Evolutionary conservation across 2,888 invertebrate species (phyloP), one percentile per base, ranked within the genome.

Genomic region (Parasteatoda lunata): DNA sequence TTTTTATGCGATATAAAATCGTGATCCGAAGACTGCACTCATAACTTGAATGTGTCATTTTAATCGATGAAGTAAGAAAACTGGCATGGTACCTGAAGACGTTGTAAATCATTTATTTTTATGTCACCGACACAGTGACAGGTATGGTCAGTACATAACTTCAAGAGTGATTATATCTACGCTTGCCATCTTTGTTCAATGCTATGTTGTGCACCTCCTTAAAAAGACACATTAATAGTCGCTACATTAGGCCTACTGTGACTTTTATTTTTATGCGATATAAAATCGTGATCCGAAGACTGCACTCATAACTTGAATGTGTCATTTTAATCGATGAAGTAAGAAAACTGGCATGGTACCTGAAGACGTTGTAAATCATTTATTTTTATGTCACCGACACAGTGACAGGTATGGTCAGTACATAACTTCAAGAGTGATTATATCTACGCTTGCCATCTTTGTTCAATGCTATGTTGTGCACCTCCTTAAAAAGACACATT

Each of bases 161-260:
- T 8, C 8, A 54, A 4, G 54, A 54, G 13, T 13, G 54, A 54
- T 11, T 54, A 11, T 2, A 30, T 30, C 30, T 30, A 30, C 30
- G 30, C 30, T 2, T 30, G 30, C 30, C 30, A 30, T 30, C 30
- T 30, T 30, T 52, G 65, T 47, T 73, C 49, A 48, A 5, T 9
- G 15, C 9, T 7, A 52, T 48, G 45, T 47, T 15, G 52, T n/a
- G 84, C 59, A 73, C 73, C 64, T 77, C 59, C 78, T 75, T 78
- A 69, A 47, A 69, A 82, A 69, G 48, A 73, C 51, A 59, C 78
- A 78, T 84, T 84, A 84, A 84, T 84, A 78, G 84, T 48, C 69
- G 78, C 84, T 64, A 78, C 68, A 78, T 78, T 78, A 78, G 49
- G 68, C 51, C 72, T 77, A 73, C 71, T 68, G 13, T 4, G 54